Conservation (phyloP, 2,113 vertebrate genomes). For the Lutjanus erythropterus region DNA sequence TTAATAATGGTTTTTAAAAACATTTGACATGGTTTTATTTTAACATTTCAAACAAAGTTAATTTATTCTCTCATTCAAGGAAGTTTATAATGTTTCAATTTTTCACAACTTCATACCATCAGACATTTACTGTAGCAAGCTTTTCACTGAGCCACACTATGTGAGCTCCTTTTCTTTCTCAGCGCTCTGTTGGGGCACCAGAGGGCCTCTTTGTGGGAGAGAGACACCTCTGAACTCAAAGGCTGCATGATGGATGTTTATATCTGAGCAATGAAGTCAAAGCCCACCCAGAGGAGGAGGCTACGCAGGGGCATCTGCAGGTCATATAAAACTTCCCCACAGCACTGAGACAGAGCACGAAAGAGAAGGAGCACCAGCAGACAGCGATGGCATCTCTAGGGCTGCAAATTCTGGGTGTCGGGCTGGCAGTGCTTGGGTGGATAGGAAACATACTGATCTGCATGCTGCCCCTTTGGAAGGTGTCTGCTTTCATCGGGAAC, state of each 20-base stretch:
- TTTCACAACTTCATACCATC: not conserved
- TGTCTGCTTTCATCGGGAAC: conserved; percentile 92
- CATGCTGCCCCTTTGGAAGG: conserved; percentile 91
- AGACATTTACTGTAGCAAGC: not conserved
- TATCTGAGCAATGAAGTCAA: conserved; percentile 50
- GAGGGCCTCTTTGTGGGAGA: conserved; percentile 54
- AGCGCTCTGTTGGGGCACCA: conserved; percentile 12
- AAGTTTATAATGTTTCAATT: not conserved
- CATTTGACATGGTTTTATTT: too few species aligned
- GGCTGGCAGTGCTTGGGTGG: conserved; percentile 89
- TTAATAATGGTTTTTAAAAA: too few species aligned
- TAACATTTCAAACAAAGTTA: too few species aligned
- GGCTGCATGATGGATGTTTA: conserved; percentile 66
- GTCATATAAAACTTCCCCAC: conserved; percentile 56
- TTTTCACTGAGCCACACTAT: conserved; percentile 6
- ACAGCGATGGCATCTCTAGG: conserved; percentile 87
- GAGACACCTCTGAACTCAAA: conserved; percentile 55
- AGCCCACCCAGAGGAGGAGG: conserved; percentile 71
- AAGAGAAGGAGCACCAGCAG: not conserved
- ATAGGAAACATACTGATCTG: conserved; percentile 90
- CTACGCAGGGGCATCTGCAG: conserved; percentile 5
- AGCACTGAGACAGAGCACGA: not conserved
- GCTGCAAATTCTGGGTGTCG: conserved; percentile 89
- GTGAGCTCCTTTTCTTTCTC: conserved; percentile 27
- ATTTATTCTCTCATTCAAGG: too few species aligned